Evolutionary conservation across 2,888 invertebrate species (phyloP), one percentile per base, ranked within the genome.

Genomic region (Melipona bicolor): DNA sequence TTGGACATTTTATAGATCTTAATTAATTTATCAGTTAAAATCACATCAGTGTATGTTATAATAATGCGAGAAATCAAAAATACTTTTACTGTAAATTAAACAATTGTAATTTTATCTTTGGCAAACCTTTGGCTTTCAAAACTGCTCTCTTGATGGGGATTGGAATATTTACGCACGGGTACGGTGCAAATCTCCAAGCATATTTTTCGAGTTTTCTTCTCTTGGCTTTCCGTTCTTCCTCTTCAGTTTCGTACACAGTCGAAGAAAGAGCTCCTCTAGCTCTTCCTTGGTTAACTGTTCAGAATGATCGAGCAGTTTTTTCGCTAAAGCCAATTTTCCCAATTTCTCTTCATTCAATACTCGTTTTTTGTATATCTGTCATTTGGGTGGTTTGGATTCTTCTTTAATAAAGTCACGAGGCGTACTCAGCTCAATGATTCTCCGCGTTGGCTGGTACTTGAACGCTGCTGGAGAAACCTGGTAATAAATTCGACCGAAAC

Each of bases 141-240:
- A 91, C 90, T 0, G 87, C 65, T 52, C 11, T 43, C 15, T 36
- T 52, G 5, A 79, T 36, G 1, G 0, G 0, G 17, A 73, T 83
- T 0, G 90, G 86, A 78, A 90, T 67, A 1, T 84, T 78, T 49
- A 87, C 86, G 74, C 81, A 91, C 11, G 91, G 89, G 11, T 82
- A n/a, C 3, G 88, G 90, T 5, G 77, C 83, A 50, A 81, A 91
- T 56, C 92, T 89, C 93, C 93, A 93, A 3, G 89, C 90, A 64
- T 89, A 79, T 64, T 83, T 85, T 74, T 83, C 77, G 9, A 75
- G 78, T 71, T 80, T 89, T 43, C 85, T 84, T 73, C 70, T 87
- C 36, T 84, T 81, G 21, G 75, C 2, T 36, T 32, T 5, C 49
- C 15, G 11, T 9, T 3, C 32, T 76, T 74, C 21, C 72, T 21